Percentiles rank a stretch among this genome's conserved stretches.
Evolutionary conservation across 2,888 invertebrate species (phyloP).

Genomic region (Matsumyia berberina): DNA sequence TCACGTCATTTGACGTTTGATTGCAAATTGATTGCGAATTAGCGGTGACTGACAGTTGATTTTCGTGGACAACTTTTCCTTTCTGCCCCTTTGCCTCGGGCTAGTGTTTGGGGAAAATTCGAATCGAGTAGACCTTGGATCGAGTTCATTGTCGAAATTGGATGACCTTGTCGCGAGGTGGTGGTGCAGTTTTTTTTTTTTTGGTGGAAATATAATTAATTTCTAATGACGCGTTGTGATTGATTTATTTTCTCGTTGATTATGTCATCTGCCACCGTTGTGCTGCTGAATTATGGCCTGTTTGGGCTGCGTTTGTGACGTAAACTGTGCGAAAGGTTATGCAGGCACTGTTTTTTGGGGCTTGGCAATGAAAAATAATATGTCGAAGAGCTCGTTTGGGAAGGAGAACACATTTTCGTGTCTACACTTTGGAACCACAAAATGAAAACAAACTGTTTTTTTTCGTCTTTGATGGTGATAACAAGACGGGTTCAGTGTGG

Average conservation of each 20-base stretch:
- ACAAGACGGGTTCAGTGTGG: slow-evolving; percentile 10
- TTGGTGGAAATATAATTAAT: slow-evolving; percentile 29
- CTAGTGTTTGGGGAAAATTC: background rate
- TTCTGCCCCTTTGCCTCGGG: background rate
- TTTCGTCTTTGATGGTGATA: slow-evolving; percentile 27
- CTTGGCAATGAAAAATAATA: background rate
- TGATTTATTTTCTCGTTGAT: background rate
- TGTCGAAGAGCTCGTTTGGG: background rate
- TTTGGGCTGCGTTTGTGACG: background rate
- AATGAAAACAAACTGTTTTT: slow-evolving; percentile 30
- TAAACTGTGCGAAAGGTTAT: background rate
- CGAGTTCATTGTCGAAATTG: slow-evolving; percentile 64
- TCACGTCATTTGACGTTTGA: slow-evolving; percentile 30
- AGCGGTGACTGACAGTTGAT: slow-evolving; percentile 1
- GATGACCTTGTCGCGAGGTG: slow-evolving; percentile 37
- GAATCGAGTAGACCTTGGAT: slow-evolving; percentile 38
- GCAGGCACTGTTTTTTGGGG: background rate
- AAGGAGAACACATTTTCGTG: background rate
- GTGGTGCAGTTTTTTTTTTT: slow-evolving; percentile 7
- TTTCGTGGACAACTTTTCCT: slow-evolving; percentile 4
- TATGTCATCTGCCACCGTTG: background rate
- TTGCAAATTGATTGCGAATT: slow-evolving; percentile 40
- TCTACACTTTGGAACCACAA: slow-evolving; percentile 42
- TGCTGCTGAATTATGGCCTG: background rate
- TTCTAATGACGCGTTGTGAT: slow-evolving; percentile 17